Base-by-base conservation (phyloP, 2,113 vertebrate species). In the Sinosuthora webbiana region DNA sequence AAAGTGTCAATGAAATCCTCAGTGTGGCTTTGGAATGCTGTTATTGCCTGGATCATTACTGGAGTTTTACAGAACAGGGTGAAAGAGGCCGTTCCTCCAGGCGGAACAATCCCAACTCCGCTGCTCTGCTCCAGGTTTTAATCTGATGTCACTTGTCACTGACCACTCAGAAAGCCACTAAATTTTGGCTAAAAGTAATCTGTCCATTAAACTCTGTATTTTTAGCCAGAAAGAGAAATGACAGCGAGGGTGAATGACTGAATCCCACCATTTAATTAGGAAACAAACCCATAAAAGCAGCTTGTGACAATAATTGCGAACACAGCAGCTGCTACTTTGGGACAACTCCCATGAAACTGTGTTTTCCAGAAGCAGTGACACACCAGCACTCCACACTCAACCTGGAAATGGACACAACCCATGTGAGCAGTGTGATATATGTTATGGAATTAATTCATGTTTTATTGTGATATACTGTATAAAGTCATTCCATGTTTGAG, bases 321-420 rank as follows among this genome's bases (percentile, higher is more conserved):
- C 47, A 28, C 27, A 45, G 9, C 63, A 68, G 47, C 67, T 20
- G 17, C 49, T n/a, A 28, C 31, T 47, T 28, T 28, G 67, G n/a
- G 49, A 60, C 41, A 47, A 7, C 2, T 11, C 31, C n/a, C 31
- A 3, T 0, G 5, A 39, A 64, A 30, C 7, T 0, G 1, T 4
- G n/a, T 25, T 62, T 20, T 41, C 42, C 86, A 35, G 77, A 7
- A 69, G 64, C 19, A 42, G 22, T 3, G n/a, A 55, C 15, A 8
- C 30, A 22, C 22, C n/a, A 50, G 65, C 23, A 35, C 22, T 17
- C n/a, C n/a, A n/a, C n/a, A n/a, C n/a, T n/a, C n/a, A n/a, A n/a
- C 18, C 53, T 24, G 39, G 28, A 10, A 10, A 53, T 0, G 7
- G 71, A 13, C 62, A 41, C 42, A 16, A 22, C 11, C 1, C 4